These are phyloP conservation scores for Ornithoptera alexandrae DNA, from an alignment of 2,888 invertebrate genomes.

Conservation along the genomic window DNA sequence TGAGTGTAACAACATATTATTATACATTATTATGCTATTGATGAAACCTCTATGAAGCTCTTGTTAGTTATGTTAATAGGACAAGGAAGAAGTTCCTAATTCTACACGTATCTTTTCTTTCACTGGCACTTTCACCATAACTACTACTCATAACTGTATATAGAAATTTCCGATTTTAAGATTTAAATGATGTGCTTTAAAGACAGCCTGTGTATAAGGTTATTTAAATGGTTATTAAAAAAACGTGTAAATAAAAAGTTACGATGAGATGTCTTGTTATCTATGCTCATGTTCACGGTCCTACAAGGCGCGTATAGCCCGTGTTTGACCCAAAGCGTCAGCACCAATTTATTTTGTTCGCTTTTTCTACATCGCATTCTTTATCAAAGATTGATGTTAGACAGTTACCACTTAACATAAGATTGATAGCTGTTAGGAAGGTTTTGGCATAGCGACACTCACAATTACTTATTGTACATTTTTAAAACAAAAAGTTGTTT, in stretches of 20 bases:
- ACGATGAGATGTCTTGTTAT: not conserved
- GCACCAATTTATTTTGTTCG: constrained; percentile 11
- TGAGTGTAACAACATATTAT: too few relatives aligned
- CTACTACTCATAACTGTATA: too few relatives aligned
- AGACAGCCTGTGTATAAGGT: too few relatives aligned
- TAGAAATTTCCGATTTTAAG: too few relatives aligned
- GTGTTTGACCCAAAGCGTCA: not conserved
- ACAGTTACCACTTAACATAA: not conserved
- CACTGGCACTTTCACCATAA: too few relatives aligned
- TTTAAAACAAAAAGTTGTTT: not conserved
- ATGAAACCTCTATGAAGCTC: too few relatives aligned
- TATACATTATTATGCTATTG: too few relatives aligned
- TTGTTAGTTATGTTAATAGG: too few relatives aligned
- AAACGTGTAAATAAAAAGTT: not conserved
- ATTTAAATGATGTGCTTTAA: too few relatives aligned
- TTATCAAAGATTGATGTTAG: not conserved
- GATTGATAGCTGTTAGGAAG: not conserved
- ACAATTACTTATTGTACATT: too few relatives aligned
- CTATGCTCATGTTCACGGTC: not conserved
- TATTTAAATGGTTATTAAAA: not conserved
- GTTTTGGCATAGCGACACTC: not conserved
- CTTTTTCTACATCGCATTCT: not conserved
- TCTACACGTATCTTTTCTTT: too few relatives aligned
- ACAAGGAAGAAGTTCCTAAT: too few relatives aligned
- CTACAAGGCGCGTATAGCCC: not conserved